Base-by-base conservation (phyloP, 2,113 vertebrate genomes). In the Sminthopsis crassicaudata region DNA sequence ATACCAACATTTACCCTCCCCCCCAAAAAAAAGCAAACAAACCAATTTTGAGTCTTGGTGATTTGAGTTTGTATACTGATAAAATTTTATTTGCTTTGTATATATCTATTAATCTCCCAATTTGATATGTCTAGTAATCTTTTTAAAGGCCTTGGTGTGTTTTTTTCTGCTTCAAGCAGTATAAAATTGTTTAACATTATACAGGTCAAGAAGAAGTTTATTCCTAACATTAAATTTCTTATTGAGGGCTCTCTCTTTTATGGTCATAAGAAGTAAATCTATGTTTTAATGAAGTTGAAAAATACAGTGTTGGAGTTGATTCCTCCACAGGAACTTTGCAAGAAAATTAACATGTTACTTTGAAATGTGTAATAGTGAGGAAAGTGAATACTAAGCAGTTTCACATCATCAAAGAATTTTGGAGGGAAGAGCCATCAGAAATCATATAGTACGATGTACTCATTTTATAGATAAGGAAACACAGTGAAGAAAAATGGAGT, bases 401-500 rank as follows among this genome's bases (percentile, higher is more conserved):
- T 42, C 36, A 76, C 19, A 42, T 30, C 36, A 76, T 19, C 60
- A 76, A n/a, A 76, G 67, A 42, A 84, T 84, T 84, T 84, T 84
- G 42, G 16, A 84, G 30, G 22, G n/a, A 84, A 84, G 67, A 42
- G 19, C 42, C 19, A 14, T 76, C 16, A 76, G 30, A n/a, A 36
- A 76, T 76, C 36, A 76, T 84, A 84, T 22, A 84, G 19, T 84
- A 42, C 0, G 23, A 42, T 7, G 8, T 84, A n/a, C n/a, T 84
- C n/a, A 42, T 42, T 96, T 96, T 67, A 93, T 4, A 10, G 4
- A 52, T 16, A 8, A 93, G 26, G 6, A 97, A 96, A 89, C n/a
- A 25, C 52, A 95, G 60, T 23, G 3, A n/a, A n/a, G 36, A n/a
- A 76, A 76, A n/a, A 19, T 3, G 6, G 60, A 67, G 4, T n/a